These are phyloP conservation scores for Thera britannica DNA, from an alignment of 2,888 invertebrate species.

Conservation along the genomic window DNA sequence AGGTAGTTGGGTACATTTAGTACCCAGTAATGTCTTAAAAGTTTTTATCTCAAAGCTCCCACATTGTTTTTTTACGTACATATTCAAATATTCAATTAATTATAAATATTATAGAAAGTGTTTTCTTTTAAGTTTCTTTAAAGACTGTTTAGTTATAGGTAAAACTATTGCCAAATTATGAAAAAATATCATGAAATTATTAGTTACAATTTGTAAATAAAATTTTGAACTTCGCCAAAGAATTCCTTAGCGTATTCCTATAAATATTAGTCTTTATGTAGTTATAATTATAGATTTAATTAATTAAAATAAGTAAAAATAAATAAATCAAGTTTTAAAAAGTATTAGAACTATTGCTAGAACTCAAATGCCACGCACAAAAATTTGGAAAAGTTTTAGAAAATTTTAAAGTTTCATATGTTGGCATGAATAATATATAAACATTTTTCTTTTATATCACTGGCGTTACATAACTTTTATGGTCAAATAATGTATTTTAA, in stretches of 20 bases:
- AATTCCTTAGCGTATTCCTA: constrained; percentile 58
- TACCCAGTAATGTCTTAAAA: not conserved
- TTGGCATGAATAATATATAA: constrained; percentile 3
- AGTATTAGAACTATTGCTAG: constrained; percentile 42
- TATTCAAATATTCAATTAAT: constrained; percentile 21
- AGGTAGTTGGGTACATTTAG: not conserved
- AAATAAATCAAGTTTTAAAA: constrained; percentile 42
- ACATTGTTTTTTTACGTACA: constrained; percentile 19
- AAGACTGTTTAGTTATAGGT: constrained; percentile 47
- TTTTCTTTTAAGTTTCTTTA: constrained; percentile 37
- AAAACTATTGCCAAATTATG: constrained; percentile 39
- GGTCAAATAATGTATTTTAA: no score
- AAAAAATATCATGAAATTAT: constrained; percentile 38
- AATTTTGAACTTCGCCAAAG: constrained; percentile 70
- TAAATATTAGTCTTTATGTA: constrained; percentile 54
- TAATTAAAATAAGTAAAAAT: constrained; percentile 32
- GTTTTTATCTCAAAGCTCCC: constrained; percentile 26
- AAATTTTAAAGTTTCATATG: constrained; percentile 15
- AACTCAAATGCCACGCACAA: constrained; percentile 61
- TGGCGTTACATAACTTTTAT: no score
- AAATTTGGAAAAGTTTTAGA: constrained; percentile 49
- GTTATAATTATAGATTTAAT: constrained; percentile 41
- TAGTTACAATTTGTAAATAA: constrained; percentile 62
- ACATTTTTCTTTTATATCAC: not conserved
- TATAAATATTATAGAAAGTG: constrained; percentile 1